Evolutionary conservation across 1,140 invertebrate genomes (phyloP).

Genomic region (Tenebrio molitor): DNA sequence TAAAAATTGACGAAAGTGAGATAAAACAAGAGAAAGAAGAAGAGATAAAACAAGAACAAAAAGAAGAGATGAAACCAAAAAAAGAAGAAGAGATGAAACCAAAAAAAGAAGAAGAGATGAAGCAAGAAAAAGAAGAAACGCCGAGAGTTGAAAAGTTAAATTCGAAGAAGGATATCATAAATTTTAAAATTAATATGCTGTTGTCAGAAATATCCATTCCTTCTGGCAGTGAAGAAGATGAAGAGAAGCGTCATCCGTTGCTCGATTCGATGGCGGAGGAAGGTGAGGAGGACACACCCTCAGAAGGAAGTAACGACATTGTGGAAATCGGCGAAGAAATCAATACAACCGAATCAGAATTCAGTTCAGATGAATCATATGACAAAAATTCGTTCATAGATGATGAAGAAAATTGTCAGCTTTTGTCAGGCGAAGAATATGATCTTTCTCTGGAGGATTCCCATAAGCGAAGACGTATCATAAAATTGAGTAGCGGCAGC

Average conservation of each 20-base stretch:
- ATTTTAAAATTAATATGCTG: too few species aligned
- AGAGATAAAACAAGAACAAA: too few species aligned
- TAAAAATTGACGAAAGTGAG: too few species aligned
- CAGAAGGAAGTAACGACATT: conserved; percentile 57
- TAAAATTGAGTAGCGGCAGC: conserved; percentile 6
- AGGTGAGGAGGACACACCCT: conserved; percentile 57
- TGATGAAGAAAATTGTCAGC: conserved; percentile 53
- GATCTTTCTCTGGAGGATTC: conserved; percentile 34
- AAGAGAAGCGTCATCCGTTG: conserved; percentile 18
- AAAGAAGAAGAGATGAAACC: too few species aligned
- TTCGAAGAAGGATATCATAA: too few species aligned
- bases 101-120: too few species aligned
- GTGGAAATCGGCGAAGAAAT: conserved; percentile 58
- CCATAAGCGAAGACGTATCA: conserved; percentile 49
- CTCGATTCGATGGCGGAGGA: conserved; percentile 56
- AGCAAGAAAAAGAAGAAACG: too few species aligned
- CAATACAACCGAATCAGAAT: conserved; percentile 42
- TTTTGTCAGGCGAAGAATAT: conserved; percentile 56
- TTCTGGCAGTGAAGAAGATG: conserved; percentile 38
- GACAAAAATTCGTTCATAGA: conserved; percentile 56
- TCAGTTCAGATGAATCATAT: conserved; percentile 49
- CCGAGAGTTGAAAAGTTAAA: too few species aligned
- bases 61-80: too few species aligned
- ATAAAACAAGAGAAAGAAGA: too few species aligned
- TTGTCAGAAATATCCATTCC: too few species aligned